Evolutionary conservation across 2,113 vertebrate genomes (phyloP).

Genomic region (Paramormyrops kingsleyae): DNA sequence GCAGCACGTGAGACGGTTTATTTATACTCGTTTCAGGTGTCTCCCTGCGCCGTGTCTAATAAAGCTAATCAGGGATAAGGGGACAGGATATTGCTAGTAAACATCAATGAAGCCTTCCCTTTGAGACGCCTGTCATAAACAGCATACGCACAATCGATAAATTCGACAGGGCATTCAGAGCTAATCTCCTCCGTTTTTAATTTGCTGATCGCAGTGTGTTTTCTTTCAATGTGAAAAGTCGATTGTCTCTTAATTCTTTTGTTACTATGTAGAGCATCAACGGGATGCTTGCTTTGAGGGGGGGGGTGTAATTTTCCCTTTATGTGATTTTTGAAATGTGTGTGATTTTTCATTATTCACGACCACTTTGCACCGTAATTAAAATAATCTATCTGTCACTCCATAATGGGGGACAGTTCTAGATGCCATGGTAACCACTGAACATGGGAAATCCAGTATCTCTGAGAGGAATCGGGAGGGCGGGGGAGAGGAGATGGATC

Average conservation of each 20-base stretch:
- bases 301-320: not conserved
- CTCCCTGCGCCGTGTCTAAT: not conserved
- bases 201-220: not conserved
- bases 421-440: not conserved
- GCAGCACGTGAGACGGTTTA: not conserved
- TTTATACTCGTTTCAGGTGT: not conserved
- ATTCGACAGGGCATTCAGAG: constrained; percentile 15
- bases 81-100: not conserved
- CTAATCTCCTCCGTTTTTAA: constrained; percentile 9
- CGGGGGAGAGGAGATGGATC: not conserved
- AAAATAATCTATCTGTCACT: not conserved
- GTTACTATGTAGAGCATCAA: not conserved
- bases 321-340: not conserved
- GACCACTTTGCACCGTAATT: not conserved
- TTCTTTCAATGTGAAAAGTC: not conserved
- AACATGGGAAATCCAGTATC: not conserved
- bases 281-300: not conserved
- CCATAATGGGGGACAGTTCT: not conserved
- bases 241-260: not conserved
- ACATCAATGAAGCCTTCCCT: constrained; percentile 5
- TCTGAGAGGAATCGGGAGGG: not conserved
- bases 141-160: constrained; percentile 5
- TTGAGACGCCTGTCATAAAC: constrained; percentile 12
- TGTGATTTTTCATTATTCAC: not conserved
- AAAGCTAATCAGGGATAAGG: constrained; percentile 11